Evolutionary conservation across 2,113 vertebrate genomes (phyloP).

Genomic region (Ammodytes marinus): DNA sequence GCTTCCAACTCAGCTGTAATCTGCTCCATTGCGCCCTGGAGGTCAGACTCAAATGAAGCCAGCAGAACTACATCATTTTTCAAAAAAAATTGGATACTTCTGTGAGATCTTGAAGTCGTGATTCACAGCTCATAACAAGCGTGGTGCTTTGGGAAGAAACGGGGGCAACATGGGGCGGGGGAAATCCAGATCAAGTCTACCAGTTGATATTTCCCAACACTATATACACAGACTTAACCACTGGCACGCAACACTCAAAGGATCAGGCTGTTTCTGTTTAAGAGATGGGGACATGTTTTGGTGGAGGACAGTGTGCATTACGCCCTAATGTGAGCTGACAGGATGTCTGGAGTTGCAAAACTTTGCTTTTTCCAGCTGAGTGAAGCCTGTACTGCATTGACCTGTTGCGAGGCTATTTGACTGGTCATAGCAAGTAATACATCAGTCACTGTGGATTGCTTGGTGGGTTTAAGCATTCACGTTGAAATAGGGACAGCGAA

Average conservation of each 20-base stretch:
- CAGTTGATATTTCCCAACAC: constrained; percentile 14
- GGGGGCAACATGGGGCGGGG: not conserved
- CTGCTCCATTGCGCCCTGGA: not conserved
- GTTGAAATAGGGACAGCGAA: constrained; percentile 1
- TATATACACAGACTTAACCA: constrained; percentile 10
- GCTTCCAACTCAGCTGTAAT: constrained; percentile 27
- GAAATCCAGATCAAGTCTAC: not conserved
- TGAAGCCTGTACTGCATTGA: not conserved
- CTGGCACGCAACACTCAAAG: constrained; percentile 6
- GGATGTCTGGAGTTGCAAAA: not conserved
- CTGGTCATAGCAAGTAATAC: not conserved
- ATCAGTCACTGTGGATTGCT: not conserved
- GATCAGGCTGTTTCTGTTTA: constrained; percentile 19
- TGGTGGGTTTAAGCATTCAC: not conserved
- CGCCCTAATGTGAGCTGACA: not conserved
- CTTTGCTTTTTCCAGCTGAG: not conserved
- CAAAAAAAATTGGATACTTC: too few relatives aligned
- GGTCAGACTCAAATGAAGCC: not conserved
- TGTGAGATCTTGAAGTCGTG: not conserved
- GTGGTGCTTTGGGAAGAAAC: not conserved
- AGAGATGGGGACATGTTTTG: not conserved
- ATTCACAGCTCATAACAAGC: not conserved
- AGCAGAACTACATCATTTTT: not conserved
- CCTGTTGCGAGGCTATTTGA: not conserved
- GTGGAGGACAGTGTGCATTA: not conserved